Conservation (phyloP, 1,140 invertebrate genomes). For the Scaptomyza pallida region DNA sequence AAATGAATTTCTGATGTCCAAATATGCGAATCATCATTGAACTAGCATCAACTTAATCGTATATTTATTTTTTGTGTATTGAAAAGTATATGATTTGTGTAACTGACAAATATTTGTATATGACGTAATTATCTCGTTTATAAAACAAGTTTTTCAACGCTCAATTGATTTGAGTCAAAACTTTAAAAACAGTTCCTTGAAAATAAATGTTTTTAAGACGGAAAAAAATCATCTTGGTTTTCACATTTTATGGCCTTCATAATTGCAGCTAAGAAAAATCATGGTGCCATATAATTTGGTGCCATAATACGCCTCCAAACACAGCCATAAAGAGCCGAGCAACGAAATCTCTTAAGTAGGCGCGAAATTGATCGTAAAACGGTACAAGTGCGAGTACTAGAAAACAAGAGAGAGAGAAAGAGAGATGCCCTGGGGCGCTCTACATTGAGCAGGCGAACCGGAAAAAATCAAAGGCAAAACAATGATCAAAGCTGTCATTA, state of each 20-base stretch:
- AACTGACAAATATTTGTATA: too few relatives aligned
- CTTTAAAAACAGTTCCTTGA: too few relatives aligned
- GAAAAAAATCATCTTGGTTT: too few relatives aligned
- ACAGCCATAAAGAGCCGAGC: conserved; percentile 31
- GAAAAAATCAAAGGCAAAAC: conserved; percentile 82
- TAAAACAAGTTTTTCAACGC: too few relatives aligned
- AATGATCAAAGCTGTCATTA: conserved; percentile 84
- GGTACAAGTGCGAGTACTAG: conserved; percentile 35
- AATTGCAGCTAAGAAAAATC: neutral
- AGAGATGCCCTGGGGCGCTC: conserved; percentile 23
- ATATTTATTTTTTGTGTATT: too few relatives aligned
- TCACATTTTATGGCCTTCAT: neutral
- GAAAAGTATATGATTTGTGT: too few relatives aligned
- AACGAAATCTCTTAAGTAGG: conserved; percentile 65
- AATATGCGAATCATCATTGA: neutral
- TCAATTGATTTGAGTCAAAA: neutral
- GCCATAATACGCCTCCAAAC: conserved; percentile 13
- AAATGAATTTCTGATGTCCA: neutral
- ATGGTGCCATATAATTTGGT: conserved; percentile 17
- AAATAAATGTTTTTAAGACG: too few relatives aligned
- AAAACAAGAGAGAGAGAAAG: conserved; percentile 16
- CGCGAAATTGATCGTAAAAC: conserved; percentile 71
- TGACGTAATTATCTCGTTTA: too few relatives aligned
- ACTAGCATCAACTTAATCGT: neutral
- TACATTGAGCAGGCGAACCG: conserved; percentile 59